Conservation (phyloP, 1,140 invertebrate species). For the Papilio helenus region DNA sequence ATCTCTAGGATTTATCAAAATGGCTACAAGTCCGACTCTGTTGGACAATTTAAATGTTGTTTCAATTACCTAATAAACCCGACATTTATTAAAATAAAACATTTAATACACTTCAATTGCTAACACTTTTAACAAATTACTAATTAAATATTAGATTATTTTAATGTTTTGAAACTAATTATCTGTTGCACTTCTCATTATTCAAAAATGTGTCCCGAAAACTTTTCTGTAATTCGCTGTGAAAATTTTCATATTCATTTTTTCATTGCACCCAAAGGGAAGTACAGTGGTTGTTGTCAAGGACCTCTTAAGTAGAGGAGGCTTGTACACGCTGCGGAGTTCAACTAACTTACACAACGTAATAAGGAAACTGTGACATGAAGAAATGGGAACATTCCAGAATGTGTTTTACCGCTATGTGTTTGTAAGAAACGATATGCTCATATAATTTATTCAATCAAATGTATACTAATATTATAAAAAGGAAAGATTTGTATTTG, state of each 20-base stretch:
- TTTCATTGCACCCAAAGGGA: slow-evolving; percentile 4
- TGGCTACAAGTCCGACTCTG: neutral
- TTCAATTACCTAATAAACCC: neutral
- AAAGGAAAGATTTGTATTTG: no score
- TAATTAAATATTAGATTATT: neutral
- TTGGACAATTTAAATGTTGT: neutral
- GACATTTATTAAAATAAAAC: neutral
- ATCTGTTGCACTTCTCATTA: no score
- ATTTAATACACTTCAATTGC: neutral
- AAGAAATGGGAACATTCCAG: neutral
- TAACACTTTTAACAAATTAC: neutral
- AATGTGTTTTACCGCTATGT: no score
- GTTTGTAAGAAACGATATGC: no score
- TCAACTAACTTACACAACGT: slow-evolving; percentile 10
- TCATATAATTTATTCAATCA: no score
- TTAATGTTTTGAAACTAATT: no score
- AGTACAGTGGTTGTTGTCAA: neutral
- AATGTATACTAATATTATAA: no score
- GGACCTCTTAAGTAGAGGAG: slow-evolving; percentile 18
- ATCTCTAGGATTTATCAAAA: slow-evolving; percentile 60
- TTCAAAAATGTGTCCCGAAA: neutral
- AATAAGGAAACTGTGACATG: slow-evolving; percentile 4
- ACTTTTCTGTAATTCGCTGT: neutral
- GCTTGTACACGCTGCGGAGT: slow-evolving; percentile 18
- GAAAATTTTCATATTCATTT: neutral